These are phyloP conservation scores for Tachuris rubrigastra DNA, from an alignment of 2,113 vertebrate genomes.

Conservation along the genomic window DNA sequence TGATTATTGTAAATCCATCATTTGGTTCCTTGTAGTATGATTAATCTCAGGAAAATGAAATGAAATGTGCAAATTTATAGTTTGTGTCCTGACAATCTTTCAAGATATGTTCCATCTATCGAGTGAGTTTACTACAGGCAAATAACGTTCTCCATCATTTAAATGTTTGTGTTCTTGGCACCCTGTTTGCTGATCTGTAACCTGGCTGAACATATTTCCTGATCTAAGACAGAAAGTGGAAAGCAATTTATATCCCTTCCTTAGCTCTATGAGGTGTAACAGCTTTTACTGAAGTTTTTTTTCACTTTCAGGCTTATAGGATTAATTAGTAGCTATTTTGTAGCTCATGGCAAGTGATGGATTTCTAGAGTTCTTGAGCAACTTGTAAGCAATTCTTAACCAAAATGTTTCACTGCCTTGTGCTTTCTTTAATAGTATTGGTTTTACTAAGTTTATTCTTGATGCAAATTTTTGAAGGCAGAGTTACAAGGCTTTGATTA, in stretches of 20 bases:
- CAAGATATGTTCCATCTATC: neutral
- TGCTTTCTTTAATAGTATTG: neutral
- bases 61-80: slow-evolving; percentile 31
- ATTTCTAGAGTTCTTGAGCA: neutral
- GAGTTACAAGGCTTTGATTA: neutral
- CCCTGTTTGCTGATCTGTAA: slow-evolving; percentile 44
- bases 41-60: slow-evolving; percentile 45
- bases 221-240: slow-evolving; percentile 16
- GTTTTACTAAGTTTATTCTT: neutral
- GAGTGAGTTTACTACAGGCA: slow-evolving; percentile 19
- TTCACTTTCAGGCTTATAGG: neutral
- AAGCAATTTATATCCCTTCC: slow-evolving; percentile 25
- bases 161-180: slow-evolving; percentile 49
- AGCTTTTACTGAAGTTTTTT: slow-evolving; percentile 23
- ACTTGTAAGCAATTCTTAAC: neutral
- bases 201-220: slow-evolving; percentile 42
- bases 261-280: neutral
- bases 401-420: neutral
- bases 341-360: neutral
- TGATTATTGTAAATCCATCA: slow-evolving; percentile 42
- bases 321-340: slow-evolving; percentile 51
- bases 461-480: neutral
- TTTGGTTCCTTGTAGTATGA: slow-evolving; percentile 5
- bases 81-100: slow-evolving; percentile 25
- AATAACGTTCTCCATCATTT: slow-evolving; percentile 45